Evolutionary conservation across 1,140 invertebrate species (phyloP).

Genomic region (Drosophila rhopaloa): DNA sequence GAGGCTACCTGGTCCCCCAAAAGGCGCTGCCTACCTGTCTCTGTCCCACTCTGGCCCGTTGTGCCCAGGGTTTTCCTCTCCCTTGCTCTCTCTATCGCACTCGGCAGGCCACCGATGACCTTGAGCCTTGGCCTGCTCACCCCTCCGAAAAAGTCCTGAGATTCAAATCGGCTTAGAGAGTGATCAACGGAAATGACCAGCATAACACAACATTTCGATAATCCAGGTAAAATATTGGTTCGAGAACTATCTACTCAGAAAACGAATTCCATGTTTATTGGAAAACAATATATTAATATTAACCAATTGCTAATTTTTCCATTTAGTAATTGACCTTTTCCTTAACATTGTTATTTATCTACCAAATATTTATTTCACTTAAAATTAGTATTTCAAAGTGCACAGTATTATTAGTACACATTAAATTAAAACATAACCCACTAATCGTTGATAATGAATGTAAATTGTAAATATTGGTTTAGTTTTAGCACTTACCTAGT

Average conservation of each 20-base stretch:
- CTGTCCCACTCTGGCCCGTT: neutral
- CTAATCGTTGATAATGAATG: too few relatives aligned
- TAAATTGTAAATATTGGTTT: too few relatives aligned
- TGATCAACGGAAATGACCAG: constrained; percentile 27
- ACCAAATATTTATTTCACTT: too few relatives aligned
- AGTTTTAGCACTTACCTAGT: too few relatives aligned
- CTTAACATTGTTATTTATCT: too few relatives aligned
- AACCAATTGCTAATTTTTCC: neutral
- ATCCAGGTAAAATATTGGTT: neutral
- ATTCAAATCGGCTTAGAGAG: constrained; percentile 4
- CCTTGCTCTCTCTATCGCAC: neutral
- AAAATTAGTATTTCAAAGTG: too few relatives aligned
- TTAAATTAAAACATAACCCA: too few relatives aligned
- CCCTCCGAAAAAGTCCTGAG: constrained; percentile 24
- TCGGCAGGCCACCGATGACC: neutral
- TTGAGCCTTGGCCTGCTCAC: constrained; percentile 17
- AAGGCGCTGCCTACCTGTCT: constrained; percentile 4
- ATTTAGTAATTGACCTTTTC: too few relatives aligned
- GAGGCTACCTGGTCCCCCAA: neutral
- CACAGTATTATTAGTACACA: too few relatives aligned
- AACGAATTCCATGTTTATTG: neutral
- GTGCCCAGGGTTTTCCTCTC: neutral
- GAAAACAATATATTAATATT: neutral
- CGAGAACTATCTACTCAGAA: constrained; percentile 4
- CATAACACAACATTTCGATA: neutral